Evolutionary conservation across 2,113 vertebrate species (phyloP).

Genomic region (Oryzias javanicus): DNA sequence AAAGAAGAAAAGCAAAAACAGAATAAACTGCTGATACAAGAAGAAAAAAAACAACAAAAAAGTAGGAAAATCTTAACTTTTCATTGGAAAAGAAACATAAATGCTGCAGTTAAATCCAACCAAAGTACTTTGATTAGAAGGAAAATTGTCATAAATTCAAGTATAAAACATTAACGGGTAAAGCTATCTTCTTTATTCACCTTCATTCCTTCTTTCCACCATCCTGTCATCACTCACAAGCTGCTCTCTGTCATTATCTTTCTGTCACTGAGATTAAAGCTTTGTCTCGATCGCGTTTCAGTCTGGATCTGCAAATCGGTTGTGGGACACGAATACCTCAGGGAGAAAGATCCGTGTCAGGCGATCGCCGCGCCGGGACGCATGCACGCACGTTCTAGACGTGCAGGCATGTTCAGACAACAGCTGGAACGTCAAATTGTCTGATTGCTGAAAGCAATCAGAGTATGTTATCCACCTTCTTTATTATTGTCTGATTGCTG

Average conservation of each 20-base stretch:
- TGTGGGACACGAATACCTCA: constrained; percentile 38
- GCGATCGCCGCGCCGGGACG: not conserved
- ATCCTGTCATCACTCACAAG: too few species aligned
- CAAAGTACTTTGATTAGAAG: not conserved
- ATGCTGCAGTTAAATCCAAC: too few species aligned
- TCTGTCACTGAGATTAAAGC: constrained; percentile 52
- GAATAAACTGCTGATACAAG: constrained; percentile 25
- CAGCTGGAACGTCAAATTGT: not conserved
- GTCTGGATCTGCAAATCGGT: constrained; percentile 46
- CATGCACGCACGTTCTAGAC: constrained; percentile 14
- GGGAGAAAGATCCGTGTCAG: constrained; percentile 5
- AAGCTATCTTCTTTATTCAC: too few species aligned
- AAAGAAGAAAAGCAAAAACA: not conserved
- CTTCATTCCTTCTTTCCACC: too few species aligned
- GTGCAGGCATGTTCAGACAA: constrained; percentile 1
- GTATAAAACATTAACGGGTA: too few species aligned
- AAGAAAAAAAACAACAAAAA: constrained; percentile 20
- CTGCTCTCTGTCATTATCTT: constrained; percentile 53
- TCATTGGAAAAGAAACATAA: too few species aligned
- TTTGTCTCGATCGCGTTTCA: constrained; percentile 51
- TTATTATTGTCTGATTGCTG: too few species aligned
- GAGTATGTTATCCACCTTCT: too few species aligned
- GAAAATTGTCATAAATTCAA: not conserved
- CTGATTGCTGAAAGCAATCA: too few species aligned
- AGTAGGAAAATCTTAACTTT: not conserved